Evolutionary conservation across 1,140 invertebrate species (phyloP), one percentile per base, ranked within the genome.

Genomic region (Bacillus rossius): DNA sequence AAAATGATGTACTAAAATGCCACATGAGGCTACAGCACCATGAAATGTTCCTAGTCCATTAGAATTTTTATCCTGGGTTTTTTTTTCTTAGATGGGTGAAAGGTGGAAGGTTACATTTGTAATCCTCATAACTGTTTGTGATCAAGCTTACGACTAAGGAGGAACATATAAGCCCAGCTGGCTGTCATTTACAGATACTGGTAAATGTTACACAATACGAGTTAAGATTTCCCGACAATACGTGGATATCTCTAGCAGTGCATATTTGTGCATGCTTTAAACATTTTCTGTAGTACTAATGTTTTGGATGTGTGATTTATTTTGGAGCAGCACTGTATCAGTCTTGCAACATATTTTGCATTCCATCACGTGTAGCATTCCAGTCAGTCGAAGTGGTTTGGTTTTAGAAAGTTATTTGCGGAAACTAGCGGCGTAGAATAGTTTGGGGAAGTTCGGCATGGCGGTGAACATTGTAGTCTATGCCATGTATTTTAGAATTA

Each of bases 321-420:
- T 34, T 34, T 34, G 29, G 29, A 34, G 29, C 29, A 34, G 29
- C 29, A 34, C 29, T 34, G 29, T 34, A 34, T 34, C 29, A 34
- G 29, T 34, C 29, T 34, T 34, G 29, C 29, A 34, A 34, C 10
- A 10, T 34, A 23, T 2, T 23, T 49, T 23, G 45, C 53, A 55
- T 55, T 55, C 53, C 53, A 43, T 42, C 26, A 55, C 13, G 29
- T 25, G 53, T 55, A 42, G 53, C 53, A 55, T 55, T 55, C 53
- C 53, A 40, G 42, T 42, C 25, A 10, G 16, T 54, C 25, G 34
- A 23, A n/a, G 23, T 29, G 19, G 48, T 50, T 17, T 34, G 29
- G 29, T 7, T 34, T 34, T 34, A 34, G 29, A 34, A 34, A 4
- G 42, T 22, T 45, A 45, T n/a, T 45, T 45, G 22, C 17, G 42